These are phyloP conservation scores for Passer montanus DNA, from an alignment of 2,113 vertebrate genomes.

Conservation along the genomic window DNA sequence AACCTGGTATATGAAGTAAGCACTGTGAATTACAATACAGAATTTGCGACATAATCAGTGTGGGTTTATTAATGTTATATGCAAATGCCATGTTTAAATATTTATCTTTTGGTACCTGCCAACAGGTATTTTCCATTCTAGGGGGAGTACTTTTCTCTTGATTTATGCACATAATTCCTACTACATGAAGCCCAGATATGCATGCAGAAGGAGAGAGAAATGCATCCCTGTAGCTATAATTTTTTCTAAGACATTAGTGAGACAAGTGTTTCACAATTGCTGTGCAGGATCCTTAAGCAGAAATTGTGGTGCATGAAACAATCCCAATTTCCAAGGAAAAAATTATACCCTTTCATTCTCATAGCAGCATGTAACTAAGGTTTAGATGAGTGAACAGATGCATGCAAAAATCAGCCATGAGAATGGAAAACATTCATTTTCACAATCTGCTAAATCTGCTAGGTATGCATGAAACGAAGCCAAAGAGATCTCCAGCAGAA, in stretches of 20 bases:
- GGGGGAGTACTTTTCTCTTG: conserved; percentile 2
- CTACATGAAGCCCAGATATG: neutral
- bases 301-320: conserved; percentile 64
- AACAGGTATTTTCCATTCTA: conserved; percentile 63
- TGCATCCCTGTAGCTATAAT: neutral
- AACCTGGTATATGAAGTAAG: conserved; percentile 36
- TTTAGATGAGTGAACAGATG: conserved; percentile 77
- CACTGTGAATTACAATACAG: neutral
- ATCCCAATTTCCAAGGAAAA: conserved; percentile 66
- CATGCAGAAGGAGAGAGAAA: conserved; percentile 38
- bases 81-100: conserved; percentile 48
- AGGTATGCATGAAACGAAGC: conserved; percentile 73
- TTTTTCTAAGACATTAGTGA: conserved; percentile 50
- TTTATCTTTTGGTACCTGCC: conserved; percentile 43
- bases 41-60: conserved; percentile 1
- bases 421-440: conserved; percentile 75
- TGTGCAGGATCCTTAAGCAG: conserved; percentile 56
- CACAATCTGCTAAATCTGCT: conserved; percentile 77
- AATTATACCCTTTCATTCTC: conserved; percentile 76
- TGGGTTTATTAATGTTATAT: conserved; percentile 49
- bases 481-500: conserved; percentile 75
- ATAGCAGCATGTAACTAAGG: conserved; percentile 76
- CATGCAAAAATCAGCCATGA: conserved; percentile 71
- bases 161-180: conserved; percentile 15
- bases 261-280: conserved; percentile 63